Evolutionary conservation across 2,797 vertebrate genomes (phyloP).

Genomic region (Furcifer pardalis): DNA sequence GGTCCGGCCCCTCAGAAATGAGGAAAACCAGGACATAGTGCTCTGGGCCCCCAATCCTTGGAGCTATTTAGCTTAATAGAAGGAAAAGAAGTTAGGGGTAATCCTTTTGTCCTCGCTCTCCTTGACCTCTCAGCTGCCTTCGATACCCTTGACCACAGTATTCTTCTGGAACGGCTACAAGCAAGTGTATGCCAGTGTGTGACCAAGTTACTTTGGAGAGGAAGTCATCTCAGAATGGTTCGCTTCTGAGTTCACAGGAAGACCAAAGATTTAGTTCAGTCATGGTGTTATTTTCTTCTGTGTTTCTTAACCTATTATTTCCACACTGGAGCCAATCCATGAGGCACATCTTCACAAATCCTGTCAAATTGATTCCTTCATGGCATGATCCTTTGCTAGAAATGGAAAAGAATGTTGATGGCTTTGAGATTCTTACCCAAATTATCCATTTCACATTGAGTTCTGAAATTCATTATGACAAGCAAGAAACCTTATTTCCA

Average conservation of each 20-base stretch:
- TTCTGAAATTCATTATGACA: neutral
- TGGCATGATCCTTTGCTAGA: neutral
- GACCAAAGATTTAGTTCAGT: neutral
- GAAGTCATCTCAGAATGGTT: neutral
- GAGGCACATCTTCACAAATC: conserved; percentile 53
- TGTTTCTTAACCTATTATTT: neutral
- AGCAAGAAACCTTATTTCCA: neutral
- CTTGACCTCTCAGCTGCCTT: too few relatives aligned
- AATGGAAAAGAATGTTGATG: neutral
- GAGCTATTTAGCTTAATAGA: too few relatives aligned
- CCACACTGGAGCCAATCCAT: conserved; percentile 61
- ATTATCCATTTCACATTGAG: neutral
- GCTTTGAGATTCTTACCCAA: neutral
- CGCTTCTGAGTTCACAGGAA: neutral
- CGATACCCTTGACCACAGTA: too few relatives aligned
- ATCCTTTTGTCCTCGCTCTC: too few relatives aligned
- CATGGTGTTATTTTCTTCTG: neutral
- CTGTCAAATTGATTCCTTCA: conserved; percentile 34
- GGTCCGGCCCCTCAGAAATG: too few relatives aligned
- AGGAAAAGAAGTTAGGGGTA: too few relatives aligned
- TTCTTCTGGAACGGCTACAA: too few relatives aligned
- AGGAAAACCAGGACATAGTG: too few relatives aligned
- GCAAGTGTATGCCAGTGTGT: neutral
- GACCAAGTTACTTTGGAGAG: neutral
- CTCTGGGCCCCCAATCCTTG: too few relatives aligned